phyloP scores from a whole-genome alignment of 2,113 vertebrate genomes.

The Mungos mungo region DNA sequence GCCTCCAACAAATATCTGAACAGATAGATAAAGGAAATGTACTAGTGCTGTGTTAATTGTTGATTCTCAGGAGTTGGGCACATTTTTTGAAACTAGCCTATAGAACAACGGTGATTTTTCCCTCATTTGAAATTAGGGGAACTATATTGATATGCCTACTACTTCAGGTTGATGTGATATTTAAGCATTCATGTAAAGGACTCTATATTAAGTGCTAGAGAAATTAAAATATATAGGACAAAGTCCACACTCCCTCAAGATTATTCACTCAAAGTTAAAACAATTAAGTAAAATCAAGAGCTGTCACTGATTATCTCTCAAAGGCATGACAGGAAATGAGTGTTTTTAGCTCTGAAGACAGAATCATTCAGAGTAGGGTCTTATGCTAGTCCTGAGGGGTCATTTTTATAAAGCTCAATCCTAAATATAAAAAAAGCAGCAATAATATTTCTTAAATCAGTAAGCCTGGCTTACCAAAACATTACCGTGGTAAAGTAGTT shows the following conservation, averaged over 20 bases:
- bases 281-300: not conserved
- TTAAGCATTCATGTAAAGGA: not conserved
- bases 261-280: constrained; percentile 15
- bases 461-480: not conserved
- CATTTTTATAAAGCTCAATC: constrained; percentile 1
- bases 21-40: not conserved
- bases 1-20: not conserved
- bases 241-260: not conserved
- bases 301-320: not conserved
- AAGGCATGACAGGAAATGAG: not conserved
- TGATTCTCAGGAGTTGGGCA: not conserved
- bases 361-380: not conserved
- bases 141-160: not conserved
- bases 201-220: not conserved
- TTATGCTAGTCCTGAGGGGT: not conserved
- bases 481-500: constrained; percentile 10
- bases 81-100: not conserved
- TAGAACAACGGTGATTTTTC: not conserved
- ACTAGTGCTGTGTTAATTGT: not conserved
- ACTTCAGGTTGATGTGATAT: not conserved
- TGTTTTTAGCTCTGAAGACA: not conserved
- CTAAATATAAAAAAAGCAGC: not conserved
- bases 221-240: not conserved
- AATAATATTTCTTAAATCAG: not conserved
- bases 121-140: constrained; percentile 11